phyloP scores from a whole-genome alignment of 1,140 invertebrate genomes.

The Sycobia sp. region DNA sequence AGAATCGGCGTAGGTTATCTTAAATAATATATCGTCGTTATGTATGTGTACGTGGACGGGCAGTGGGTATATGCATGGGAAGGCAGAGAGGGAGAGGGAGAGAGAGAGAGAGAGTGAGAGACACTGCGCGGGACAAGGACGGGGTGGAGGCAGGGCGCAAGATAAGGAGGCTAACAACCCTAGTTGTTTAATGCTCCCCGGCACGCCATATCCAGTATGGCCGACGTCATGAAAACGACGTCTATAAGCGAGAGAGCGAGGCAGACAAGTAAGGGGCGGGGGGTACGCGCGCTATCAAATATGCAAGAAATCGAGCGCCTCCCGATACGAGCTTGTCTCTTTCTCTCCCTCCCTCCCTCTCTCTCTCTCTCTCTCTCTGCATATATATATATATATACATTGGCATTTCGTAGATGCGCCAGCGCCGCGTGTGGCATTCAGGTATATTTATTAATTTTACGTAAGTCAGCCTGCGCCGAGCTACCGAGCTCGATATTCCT shows the following conservation, averaged over 20 bases:
- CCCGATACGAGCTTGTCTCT: conserved; percentile 3
- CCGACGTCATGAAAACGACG: no score
- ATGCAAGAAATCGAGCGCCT: conserved; percentile 50
- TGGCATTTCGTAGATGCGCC: no score
- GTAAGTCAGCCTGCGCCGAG: no score
- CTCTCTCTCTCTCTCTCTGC: no score
- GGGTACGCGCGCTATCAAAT: conserved; percentile 49
- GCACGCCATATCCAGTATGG: conserved; percentile 40
- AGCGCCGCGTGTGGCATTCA: no score
- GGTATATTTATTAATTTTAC: no score
- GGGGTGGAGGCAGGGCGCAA: conserved; percentile 31
- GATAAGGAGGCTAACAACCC: conserved; percentile 59
- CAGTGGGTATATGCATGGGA: background rate
- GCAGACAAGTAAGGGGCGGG: no score
- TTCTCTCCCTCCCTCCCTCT: no score
- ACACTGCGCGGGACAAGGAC: no score
- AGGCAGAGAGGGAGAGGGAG: background rate
- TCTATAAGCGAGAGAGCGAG: no score
- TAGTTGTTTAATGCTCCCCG: conserved; percentile 54
- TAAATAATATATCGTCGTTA: conserved; percentile 48
- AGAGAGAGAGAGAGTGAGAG: background rate
- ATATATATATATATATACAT: no score
- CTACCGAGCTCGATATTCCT: no score
- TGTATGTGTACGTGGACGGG: background rate
- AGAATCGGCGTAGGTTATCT: conserved; percentile 42